Evolutionary conservation across 2,888 invertebrate genomes (phyloP).

Genomic region (Acrobasis repandana): DNA sequence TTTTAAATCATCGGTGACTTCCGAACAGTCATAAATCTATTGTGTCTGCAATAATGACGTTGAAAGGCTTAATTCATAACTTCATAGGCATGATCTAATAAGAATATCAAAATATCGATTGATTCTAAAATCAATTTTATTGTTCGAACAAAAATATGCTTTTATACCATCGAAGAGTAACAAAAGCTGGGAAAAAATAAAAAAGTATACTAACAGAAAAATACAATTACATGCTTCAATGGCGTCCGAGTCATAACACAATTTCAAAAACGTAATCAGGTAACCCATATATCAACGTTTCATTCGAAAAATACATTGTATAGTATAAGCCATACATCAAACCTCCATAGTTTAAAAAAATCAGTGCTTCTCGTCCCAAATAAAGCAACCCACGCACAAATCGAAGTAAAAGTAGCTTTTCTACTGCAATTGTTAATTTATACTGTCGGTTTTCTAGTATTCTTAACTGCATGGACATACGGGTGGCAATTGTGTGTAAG

Average conservation of each 20-base stretch:
- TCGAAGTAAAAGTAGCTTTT: slow-evolving; percentile 68
- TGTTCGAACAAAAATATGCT: no score
- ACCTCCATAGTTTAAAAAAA: slow-evolving; percentile 29
- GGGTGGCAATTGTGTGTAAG: slow-evolving; percentile 19
- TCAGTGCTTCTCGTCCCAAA: slow-evolving; percentile 31
- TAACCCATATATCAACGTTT: slow-evolving; percentile 25
- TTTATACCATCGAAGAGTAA: no score
- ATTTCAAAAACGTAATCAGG: slow-evolving; percentile 10
- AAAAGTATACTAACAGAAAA: background rate
- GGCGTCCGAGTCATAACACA: slow-evolving; percentile 8
- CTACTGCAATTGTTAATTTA: slow-evolving; percentile 55
- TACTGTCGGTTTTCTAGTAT: slow-evolving; percentile 9
- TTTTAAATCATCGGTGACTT: no score
- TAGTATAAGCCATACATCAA: slow-evolving; percentile 30
- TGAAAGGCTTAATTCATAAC: no score
- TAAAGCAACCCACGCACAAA: slow-evolving; percentile 66
- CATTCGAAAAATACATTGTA: slow-evolving; percentile 11
- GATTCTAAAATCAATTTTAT: no score
- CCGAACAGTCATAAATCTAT: no score
- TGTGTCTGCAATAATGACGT: no score
- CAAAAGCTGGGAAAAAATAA: no score
- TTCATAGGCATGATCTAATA: no score
- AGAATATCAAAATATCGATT: no score
- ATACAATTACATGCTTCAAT: slow-evolving; percentile 7
- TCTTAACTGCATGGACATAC: slow-evolving; percentile 20